Evolutionary conservation across 2,888 invertebrate genomes (phyloP), one percentile per base, ranked within the genome.

Genomic region (Drosophila mercatorum): DNA sequence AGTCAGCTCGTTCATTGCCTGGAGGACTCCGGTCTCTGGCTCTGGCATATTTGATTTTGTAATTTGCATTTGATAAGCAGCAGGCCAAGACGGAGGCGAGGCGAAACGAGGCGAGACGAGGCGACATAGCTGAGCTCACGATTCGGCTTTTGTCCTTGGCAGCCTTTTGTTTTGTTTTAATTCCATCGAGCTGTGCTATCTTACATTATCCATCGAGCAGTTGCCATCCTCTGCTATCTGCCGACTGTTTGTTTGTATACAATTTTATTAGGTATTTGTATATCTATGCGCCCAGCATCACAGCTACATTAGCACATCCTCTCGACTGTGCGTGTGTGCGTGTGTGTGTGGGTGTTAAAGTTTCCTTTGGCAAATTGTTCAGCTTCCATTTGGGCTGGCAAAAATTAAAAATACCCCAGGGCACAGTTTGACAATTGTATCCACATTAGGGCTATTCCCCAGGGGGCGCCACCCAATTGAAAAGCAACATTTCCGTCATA

Each of bases 41-140:
- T 46, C 49, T 73, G 79, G 88, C 84, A 87, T 87, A 88, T 83
- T 83, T 83, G 85, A 82, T 80, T 82, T 85, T 80, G 78, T 82
- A 85, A 83, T 83, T 83, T 83, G 80, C 83, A 85, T 88, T 84
- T 80, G 80, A 83, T 85, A 88, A 83, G 83, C 83, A 88, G 88
- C 82, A 64, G 67, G 68, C 34, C 22, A 38, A 12, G 38, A 38
- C 22, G 38, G 14, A 38, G 52, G 22, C 51, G 44, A 68, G 60
- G 62, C 68, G 74, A 68, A 17, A 17, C 17, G 22, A 22, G 22
- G 2, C 22, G 14, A 38, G 52, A 14, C 51, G 44, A 68, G 60
- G 62, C 68, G 74, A 68, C 68, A 73, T 69, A 47, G 63, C 65
- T 63, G 73, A 69, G 68, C 81, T 57, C 64, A 64, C 67, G 65